These are phyloP conservation scores for Neosalanx taihuensis DNA, from an alignment of 2,797 vertebrate species.

Conservation along the genomic window DNA sequence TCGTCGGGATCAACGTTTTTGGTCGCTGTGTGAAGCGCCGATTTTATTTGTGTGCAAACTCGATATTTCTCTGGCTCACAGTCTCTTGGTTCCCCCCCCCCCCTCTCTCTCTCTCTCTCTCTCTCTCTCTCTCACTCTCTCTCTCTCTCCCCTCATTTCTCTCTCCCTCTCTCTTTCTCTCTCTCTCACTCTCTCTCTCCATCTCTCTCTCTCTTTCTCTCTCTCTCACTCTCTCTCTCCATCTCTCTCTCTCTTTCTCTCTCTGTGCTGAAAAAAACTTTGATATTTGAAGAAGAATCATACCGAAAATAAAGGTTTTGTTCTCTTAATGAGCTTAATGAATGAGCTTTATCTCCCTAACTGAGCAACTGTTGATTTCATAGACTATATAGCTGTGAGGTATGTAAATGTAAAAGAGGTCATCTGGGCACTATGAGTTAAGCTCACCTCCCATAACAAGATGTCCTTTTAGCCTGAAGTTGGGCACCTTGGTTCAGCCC, in stretches of 20 bases:
- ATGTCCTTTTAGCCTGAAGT: not conserved
- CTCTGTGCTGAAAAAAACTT: not conserved
- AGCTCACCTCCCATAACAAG: not conserved
- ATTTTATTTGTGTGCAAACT: not conserved
- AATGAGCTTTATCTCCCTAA: not conserved
- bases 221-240: not conserved
- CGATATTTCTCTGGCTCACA: not conserved
- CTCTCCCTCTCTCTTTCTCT: not conserved
- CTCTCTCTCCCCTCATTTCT: not conserved
- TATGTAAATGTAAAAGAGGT: not conserved
- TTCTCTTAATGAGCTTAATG: too few species aligned
- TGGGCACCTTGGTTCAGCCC: not conserved
- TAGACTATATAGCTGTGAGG: not conserved
- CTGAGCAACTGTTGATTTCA: not conserved
- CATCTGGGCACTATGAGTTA: not conserved
- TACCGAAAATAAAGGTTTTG: too few species aligned
- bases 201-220: slow-evolving; percentile 1
- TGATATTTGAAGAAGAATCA: not conserved
- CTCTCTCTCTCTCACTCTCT: not conserved
- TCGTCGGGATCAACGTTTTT: not conserved
- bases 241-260: not conserved
- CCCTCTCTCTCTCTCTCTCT: not conserved
- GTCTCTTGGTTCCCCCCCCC: not conserved
- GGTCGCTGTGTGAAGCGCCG: too few species aligned
- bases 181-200: not conserved